Percentiles rank a stretch among this genome's conserved stretches.
Conservation (phyloP, 2,888 invertebrate species). For the Melitaea athalia region DNA sequence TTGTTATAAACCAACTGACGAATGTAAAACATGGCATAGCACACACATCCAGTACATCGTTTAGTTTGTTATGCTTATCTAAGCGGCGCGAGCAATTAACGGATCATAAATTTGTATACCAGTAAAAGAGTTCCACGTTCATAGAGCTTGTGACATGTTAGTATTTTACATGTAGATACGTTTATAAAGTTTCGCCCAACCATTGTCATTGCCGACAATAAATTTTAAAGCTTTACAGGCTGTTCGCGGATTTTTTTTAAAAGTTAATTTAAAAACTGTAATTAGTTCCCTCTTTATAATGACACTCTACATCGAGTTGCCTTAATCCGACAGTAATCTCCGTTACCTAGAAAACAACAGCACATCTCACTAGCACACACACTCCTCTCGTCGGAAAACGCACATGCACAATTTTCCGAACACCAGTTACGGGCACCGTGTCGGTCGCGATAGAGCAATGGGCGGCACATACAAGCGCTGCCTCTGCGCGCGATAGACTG, state of each 20-base stretch:
- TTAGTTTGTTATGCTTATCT: slow-evolving; percentile 69
- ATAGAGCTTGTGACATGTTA: slow-evolving; percentile 42
- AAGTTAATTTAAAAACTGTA: slow-evolving; percentile 61
- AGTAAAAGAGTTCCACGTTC: slow-evolving; percentile 58
- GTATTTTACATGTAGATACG: slow-evolving; percentile 39
- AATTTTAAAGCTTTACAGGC: slow-evolving; percentile 39
- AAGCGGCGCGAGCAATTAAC: slow-evolving; percentile 71
- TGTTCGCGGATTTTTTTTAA: slow-evolving; percentile 51
- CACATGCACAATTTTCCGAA: slow-evolving; percentile 83
- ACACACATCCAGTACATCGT: slow-evolving; percentile 33
- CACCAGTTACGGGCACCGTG: slow-evolving; percentile 80
- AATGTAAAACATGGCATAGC: slow-evolving; percentile 25
- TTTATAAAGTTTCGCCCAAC: slow-evolving; percentile 24
- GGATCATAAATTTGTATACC: slow-evolving; percentile 65
- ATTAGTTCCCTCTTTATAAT: slow-evolving; percentile 31
- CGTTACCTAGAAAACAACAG: slow-evolving; percentile 81
- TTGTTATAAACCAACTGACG: background rate
- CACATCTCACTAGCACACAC: slow-evolving; percentile 82
- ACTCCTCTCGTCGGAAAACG: slow-evolving; percentile 80
- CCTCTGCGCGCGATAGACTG: slow-evolving; percentile 80
- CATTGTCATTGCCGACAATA: background rate
- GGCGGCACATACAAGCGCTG: slow-evolving; percentile 73
- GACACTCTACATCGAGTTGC: slow-evolving; percentile 63
- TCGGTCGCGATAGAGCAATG: slow-evolving; percentile 76
- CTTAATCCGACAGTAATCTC: slow-evolving; percentile 66